A percentile compares a stretch with the other conserved stretches of the same genome.
Evolutionary conservation across 2,113 vertebrate genomes (phyloP).

Genomic region (Promerops cafer): DNA sequence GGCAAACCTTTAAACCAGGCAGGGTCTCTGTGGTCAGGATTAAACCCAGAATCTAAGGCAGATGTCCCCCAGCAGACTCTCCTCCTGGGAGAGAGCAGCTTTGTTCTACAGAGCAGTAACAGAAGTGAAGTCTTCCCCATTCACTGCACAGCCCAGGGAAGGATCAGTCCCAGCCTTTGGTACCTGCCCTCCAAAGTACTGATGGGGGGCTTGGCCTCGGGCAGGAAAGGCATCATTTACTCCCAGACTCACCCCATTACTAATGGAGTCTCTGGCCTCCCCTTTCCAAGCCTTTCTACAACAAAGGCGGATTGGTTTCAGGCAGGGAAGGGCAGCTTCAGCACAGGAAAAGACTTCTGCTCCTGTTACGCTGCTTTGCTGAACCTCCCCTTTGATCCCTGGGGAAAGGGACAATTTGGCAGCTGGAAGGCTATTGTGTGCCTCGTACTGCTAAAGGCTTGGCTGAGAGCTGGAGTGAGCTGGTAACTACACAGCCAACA

Average conservation of each 20-base stretch:
- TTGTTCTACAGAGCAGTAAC: rapidly evolving
- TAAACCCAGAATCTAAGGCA: neutral
- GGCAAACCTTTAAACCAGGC: neutral
- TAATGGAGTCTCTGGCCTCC: neutral
- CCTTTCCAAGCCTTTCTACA: neutral
- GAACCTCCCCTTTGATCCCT: slow-evolving; percentile 30
- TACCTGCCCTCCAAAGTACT: neutral
- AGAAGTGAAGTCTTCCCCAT: neutral
- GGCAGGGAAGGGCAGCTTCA: slow-evolving; percentile 29
- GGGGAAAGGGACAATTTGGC: slow-evolving; percentile 40
- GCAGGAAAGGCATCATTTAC: neutral
- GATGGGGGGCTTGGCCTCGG: neutral
- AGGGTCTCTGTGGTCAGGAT: neutral
- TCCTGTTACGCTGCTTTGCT: neutral
- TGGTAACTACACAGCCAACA: neutral
- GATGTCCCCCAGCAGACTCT: neutral
- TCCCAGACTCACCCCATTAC: neutral
- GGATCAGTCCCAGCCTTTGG: neutral
- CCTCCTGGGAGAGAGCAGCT: neutral
- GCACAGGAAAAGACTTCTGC: slow-evolving; percentile 41
- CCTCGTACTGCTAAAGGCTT: neutral
- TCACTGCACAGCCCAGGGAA: neutral
- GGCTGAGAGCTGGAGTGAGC: neutral
- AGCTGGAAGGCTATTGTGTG: slow-evolving; percentile 40
- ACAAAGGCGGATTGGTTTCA: neutral